Evolutionary conservation across 92 coral and sea anemone genomes (phyloP), one percentile per base, ranked within the genome.

Genomic region (Heliopora coerulea): DNA sequence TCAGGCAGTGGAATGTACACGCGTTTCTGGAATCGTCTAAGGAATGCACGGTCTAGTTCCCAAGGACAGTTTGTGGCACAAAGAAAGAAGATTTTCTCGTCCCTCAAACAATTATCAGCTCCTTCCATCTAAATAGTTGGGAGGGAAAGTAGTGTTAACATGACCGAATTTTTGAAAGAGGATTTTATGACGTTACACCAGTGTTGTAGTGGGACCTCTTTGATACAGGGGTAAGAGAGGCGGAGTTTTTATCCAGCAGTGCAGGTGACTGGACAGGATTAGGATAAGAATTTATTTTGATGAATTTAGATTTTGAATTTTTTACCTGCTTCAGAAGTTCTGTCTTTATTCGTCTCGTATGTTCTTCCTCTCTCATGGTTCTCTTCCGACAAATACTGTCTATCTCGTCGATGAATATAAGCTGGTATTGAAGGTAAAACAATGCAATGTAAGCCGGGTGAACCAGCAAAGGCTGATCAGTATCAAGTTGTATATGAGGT

Each of bases 31-130:
- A 95, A 95, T 72, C 99, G 41, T 73, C 99, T 81, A 26, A 95
- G 72, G 75, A 95, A 95, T 28, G 99, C 99, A 59, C 91, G 68
- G 87, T 95, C 99, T 41, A 95, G 74, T 67, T 95, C 99, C 99
- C 99, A 95, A 26, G 99, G 99, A 35, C 99, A 95, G 76, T 95
- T 93, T 12, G 99, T 95, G 8, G 99, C 96, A 85, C 99, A 95
- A 24, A 95, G 81, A 62, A 95, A 83, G 56, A 95, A 87, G 62
- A 88, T 90, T 41, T 86, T 88, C 56, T 82, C 89, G 41, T 70
- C 75, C 62, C 58, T 80, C 14, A 68, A 80, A 24, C 74, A 30
- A 56, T 56, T 86, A 39, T 86, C 89, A 18, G 88, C 82, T n/a
- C 93, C 99, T 56, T 95, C 99, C 99, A 95, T 95, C 99, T 95